Evolutionary conservation across 2,797 vertebrate species (phyloP).

Genomic region (Monodelphis domestica): DNA sequence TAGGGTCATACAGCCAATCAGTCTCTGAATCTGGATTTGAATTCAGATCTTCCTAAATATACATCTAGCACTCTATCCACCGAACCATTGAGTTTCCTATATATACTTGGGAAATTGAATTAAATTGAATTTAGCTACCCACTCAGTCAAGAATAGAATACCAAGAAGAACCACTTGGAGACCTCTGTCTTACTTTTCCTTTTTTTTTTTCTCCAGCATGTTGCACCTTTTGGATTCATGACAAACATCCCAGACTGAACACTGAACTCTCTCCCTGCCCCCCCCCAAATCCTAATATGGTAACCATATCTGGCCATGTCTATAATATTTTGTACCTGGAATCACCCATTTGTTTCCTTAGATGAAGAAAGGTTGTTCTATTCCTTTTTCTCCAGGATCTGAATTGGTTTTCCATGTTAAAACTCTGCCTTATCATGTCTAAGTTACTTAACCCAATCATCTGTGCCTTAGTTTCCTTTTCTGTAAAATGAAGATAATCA

Average conservation of each 20-base stretch:
- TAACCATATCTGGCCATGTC: background rate
- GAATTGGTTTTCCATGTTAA: background rate
- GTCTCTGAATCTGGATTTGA: background rate
- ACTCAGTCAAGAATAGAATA: background rate
- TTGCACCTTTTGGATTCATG: background rate
- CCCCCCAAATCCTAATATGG: background rate
- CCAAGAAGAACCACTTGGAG: background rate
- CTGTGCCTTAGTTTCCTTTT: background rate
- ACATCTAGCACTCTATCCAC: background rate
- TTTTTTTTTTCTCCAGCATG: background rate
- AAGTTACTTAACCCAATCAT: background rate
- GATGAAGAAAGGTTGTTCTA: background rate
- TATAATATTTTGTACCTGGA: background rate
- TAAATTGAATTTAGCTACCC: background rate
- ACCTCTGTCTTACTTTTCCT: background rate
- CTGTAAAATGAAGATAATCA: background rate
- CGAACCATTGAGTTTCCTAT: background rate
- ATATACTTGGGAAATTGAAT: background rate
- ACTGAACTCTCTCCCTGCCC: too few relatives aligned
- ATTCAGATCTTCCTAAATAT: background rate
- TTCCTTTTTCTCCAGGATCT: background rate
- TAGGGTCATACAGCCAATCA: background rate
- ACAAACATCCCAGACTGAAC: background rate
- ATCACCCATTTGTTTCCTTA: background rate
- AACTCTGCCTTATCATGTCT: background rate